Evolutionary conservation across 2,888 invertebrate genomes (phyloP).

Genomic region (Seira sanloemensis): DNA sequence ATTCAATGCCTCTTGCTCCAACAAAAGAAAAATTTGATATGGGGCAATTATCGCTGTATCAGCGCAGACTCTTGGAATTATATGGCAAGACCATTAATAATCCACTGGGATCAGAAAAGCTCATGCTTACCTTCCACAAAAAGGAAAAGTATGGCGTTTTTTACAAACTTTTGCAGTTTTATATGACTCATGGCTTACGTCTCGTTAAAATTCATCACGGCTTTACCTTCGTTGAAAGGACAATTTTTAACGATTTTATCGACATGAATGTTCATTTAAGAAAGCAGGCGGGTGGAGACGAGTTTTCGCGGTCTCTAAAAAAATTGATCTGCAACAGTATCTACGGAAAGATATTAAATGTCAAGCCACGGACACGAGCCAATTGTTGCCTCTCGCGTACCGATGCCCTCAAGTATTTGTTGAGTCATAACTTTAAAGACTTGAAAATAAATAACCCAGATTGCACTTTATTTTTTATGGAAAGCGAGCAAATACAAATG

Average conservation of each 20-base stretch:
- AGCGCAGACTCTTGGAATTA: neutral
- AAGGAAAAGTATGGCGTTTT: neutral
- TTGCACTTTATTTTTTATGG: neutral
- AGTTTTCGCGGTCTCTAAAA: neutral
- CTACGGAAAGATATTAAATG: neutral
- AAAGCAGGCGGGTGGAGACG: too few species aligned
- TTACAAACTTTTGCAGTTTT: neutral
- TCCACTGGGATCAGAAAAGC: neutral
- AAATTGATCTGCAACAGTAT: neutral
- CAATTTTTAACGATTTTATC: neutral
- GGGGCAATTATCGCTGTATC: slow-evolving; percentile 3
- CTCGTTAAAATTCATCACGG: neutral
- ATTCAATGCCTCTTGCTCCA: neutral
- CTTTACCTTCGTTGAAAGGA: neutral
- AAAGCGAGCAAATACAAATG: neutral
- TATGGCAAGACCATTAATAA: slow-evolving; percentile 2
- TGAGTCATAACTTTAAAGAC: neutral
- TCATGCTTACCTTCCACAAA: neutral
- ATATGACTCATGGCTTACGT: neutral
- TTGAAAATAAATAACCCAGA: neutral
- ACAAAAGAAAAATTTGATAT: neutral
- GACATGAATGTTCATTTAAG: neutral
- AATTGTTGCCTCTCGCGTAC: neutral
- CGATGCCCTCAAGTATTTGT: neutral
- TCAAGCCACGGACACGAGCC: neutral